These are phyloP conservation scores for Luehdorfia chinensis DNA, from an alignment of 1,140 invertebrate species.

Conservation along the genomic window DNA sequence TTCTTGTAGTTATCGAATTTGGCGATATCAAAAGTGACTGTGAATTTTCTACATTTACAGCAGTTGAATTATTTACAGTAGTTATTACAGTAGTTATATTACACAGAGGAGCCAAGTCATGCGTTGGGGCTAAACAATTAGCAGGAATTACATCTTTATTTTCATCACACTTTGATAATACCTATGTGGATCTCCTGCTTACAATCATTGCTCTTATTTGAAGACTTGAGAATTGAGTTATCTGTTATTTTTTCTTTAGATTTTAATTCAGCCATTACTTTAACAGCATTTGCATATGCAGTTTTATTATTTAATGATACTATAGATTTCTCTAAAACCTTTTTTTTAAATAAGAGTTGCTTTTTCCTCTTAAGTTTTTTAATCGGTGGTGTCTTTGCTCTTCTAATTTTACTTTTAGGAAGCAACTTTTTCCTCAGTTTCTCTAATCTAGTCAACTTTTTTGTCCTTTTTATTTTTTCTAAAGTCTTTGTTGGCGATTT, in stretches of 20 bases:
- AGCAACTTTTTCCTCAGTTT: constrained; percentile 44
- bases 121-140: too few species aligned
- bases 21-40: background rate
- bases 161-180: constrained; percentile 6
- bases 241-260: constrained; percentile 32
- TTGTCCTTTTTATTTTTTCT: constrained; percentile 21
- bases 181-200: background rate
- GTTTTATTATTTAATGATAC: constrained; percentile 37
- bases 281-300: constrained; percentile 55
- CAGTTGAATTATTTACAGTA: background rate
- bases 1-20: constrained; percentile 9
- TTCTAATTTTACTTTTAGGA: constrained; percentile 53
- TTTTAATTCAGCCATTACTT: constrained; percentile 50
- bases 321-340: constrained; percentile 15
- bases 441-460: constrained; percentile 45
- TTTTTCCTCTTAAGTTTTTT: constrained; percentile 27
- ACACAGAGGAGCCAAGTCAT: too few species aligned
- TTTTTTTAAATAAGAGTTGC: constrained; percentile 18
- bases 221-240: too few species aligned
- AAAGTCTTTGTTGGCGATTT: constrained; percentile 11
- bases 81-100: too few species aligned
- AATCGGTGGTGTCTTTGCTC: constrained; percentile 17
- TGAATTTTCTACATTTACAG: background rate
- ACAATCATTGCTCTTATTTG: too few species aligned
- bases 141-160: too few species aligned